A percentile compares a stretch with the other conserved stretches of the same genome.
phyloP scores from a whole-genome alignment of 2,113 vertebrate species.

The Bubalus kerabau region DNA sequence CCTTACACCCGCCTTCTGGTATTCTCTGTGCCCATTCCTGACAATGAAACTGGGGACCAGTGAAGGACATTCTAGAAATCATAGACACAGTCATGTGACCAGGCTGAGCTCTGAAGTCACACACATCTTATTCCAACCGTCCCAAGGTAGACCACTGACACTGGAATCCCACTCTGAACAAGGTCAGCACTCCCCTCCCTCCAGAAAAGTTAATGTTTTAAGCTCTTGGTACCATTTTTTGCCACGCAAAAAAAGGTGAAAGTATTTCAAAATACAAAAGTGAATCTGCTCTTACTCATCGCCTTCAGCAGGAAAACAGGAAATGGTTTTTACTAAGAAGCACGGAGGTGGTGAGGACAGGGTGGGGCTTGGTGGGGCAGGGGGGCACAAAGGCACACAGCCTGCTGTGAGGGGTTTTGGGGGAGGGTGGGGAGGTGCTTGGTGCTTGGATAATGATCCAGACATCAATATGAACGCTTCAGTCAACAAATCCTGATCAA shows the following conservation, averaged over 20 bases:
- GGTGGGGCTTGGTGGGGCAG: not conserved
- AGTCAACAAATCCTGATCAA: not conserved
- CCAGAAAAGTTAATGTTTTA: not conserved
- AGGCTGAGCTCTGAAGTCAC: not conserved
- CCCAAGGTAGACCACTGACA: not conserved
- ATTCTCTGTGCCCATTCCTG: not conserved
- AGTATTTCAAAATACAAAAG: not conserved
- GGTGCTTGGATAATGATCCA: not conserved
- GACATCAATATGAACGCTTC: no score
- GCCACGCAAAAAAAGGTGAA: not conserved
- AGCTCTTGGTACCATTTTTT: not conserved
- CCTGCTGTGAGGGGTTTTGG: accelerated
- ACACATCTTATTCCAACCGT: not conserved
- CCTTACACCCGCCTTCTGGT: not conserved
- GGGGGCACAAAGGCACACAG: not conserved
- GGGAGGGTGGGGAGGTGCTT: not conserved
- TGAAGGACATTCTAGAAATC: not conserved
- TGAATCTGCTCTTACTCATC: not conserved
- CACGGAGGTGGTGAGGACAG: not conserved
- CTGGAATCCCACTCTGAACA: not conserved
- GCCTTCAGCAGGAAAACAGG: not conserved
- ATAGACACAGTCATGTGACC: not conserved
- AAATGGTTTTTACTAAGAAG: not conserved
- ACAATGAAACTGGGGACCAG: no score
- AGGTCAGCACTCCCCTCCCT: not conserved